Base-by-base conservation (phyloP, 2,113 vertebrate genomes). In the Rhinichthys klamathensis region DNA sequence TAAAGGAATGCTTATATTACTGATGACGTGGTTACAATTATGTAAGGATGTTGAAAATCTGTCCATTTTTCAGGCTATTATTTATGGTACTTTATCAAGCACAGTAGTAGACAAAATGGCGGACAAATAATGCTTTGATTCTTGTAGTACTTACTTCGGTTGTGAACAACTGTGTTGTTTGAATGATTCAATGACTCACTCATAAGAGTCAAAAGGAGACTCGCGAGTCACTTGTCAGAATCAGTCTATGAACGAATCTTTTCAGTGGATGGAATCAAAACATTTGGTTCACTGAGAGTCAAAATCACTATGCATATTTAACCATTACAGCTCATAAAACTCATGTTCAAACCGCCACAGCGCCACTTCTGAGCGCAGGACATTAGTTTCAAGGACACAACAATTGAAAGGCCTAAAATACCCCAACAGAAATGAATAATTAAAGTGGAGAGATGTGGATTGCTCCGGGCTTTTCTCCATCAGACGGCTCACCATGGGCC, bases 361-460 rank as follows among this genome's bases (percentile, higher is more conserved):
- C 11, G n/a, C 60, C 82, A 84, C 30, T 56, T 54, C 13, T 21
- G n/a, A 83, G 74, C 27, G 32, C 76, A 82, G 82, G 79, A 82
- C 13, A 76, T 82, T 51, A 41, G 35, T 72, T 72, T 32, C 74
- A 61, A 63, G 49, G 69, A 41, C 69, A 56, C 18, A 56, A 69
- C 69, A 65, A 76, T 32, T 25, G 18, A 60, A 80, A 4, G 18
- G 23, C 30, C n/a, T 70, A 41, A 58, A 73, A 77, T 30, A 23
- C 10, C 6, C 16, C n/a, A 67, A 6, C 30, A 58, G 12, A 72
- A 56, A 60, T 44, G 3, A 69, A 67, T 85, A 63, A 78, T 35
- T 25, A 27, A 15, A 51, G 38, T 15, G 15, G 18, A 18, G n/a
- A 41, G 72, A 21, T 27, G 12, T n/a, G 41, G 16, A 69, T 84